These are phyloP conservation scores for Trichogramma evanescens DNA, from an alignment of 2,888 invertebrate species.

Conservation along the genomic window DNA sequence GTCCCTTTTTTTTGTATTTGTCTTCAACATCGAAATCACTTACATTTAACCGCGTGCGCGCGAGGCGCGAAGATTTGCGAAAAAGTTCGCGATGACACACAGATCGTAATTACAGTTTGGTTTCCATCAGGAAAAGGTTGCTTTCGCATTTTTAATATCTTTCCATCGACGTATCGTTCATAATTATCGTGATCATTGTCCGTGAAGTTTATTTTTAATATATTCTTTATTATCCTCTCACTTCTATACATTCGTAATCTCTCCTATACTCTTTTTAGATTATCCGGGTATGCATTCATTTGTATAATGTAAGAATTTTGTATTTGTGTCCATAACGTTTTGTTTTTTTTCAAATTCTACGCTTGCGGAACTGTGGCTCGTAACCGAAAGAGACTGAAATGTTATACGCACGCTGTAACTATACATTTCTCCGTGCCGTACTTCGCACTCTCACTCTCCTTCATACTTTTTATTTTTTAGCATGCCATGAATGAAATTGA, in stretches of 20 bases:
- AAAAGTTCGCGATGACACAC: conserved; percentile 26
- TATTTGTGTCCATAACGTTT: conserved; percentile 3
- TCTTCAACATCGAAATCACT: conserved; percentile 11
- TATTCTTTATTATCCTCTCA: conserved; percentile 16
- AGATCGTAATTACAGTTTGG: neutral
- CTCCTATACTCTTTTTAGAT: conserved; percentile 16
- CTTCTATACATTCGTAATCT: conserved; percentile 19
- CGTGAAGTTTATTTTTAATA: conserved; percentile 13
- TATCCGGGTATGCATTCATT: conserved; percentile 15
- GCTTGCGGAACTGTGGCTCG: conserved; percentile 41
- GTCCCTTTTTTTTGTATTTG: conserved; percentile 16
- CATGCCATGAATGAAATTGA: conserved; percentile 1
- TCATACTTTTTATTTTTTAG: conserved; percentile 17
- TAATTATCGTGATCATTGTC: conserved; percentile 16
- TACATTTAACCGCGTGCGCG: conserved; percentile 17
- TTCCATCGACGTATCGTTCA: conserved; percentile 1
- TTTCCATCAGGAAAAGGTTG: conserved; percentile 19
- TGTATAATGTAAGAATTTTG: conserved; percentile 4
- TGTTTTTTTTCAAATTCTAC: conserved; percentile 30
- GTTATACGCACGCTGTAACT: conserved; percentile 28
- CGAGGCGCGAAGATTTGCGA: conserved; percentile 26
- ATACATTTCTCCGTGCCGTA: conserved; percentile 28
- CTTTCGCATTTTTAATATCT: conserved; percentile 10
- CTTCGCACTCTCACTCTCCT: conserved; percentile 29
- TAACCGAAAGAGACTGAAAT: conserved; percentile 43